Conservation (phyloP, 2,888 invertebrate species). For the Neoaliturus tenellus region DNA sequence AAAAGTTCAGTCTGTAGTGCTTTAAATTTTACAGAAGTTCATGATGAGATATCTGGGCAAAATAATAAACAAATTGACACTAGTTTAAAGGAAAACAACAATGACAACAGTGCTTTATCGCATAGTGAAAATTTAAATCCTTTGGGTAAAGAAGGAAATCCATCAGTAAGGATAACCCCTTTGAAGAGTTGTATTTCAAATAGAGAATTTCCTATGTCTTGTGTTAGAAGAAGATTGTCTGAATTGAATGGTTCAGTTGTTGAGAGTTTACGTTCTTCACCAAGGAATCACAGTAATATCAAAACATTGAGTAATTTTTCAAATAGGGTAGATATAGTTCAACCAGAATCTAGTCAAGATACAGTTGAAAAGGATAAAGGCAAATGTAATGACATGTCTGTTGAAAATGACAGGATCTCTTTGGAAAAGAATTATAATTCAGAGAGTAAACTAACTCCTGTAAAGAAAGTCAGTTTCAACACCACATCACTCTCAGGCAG, state of each 20-base stretch:
- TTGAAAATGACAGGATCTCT: not conserved
- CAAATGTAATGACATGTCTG: not conserved
- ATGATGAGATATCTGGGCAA: not conserved
- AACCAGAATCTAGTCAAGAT: not conserved
- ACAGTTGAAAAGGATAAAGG: not conserved
- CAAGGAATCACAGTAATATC: not conserved
- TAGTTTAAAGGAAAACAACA: not conserved
- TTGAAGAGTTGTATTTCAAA: not conserved
- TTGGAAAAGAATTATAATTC: too few relatives aligned
- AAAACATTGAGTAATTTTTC: not conserved
- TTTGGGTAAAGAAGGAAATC: not conserved
- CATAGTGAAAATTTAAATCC: not conserved
- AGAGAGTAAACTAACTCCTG: not conserved
- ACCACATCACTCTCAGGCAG: not conserved
- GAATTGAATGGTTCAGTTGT: not conserved
- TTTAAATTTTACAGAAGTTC: not conserved
- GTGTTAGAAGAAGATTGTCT: not conserved
- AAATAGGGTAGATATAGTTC: not conserved
- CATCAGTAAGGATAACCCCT: not conserved
- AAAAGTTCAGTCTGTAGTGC: not conserved
- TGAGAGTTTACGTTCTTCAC: not conserved
- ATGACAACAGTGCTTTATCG: too few relatives aligned
- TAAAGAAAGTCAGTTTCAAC: not conserved
- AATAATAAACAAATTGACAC: not conserved
- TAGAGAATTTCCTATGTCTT: not conserved